phyloP scores from a whole-genome alignment of 2,888 invertebrate genomes.

The Seira musarum region DNA sequence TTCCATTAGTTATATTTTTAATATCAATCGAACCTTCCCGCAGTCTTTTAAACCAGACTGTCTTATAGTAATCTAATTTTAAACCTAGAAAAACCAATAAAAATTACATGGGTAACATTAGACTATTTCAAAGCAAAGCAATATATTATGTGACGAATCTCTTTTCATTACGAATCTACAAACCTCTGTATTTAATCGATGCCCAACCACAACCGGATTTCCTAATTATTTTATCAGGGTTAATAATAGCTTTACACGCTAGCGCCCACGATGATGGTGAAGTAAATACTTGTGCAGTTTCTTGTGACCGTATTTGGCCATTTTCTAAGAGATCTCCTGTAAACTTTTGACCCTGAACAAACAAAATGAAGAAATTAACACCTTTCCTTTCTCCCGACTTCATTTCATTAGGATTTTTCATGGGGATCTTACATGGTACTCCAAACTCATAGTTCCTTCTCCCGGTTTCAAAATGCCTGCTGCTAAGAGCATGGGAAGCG shows the following conservation, averaged over 20 bases:
- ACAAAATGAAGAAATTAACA: constrained; percentile 61
- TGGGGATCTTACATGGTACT: constrained; percentile 88
- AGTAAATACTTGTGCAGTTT: constrained; percentile 88
- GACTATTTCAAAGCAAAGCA: too few species aligned
- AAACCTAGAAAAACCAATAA: constrained; percentile 71
- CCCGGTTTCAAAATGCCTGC: constrained; percentile 81
- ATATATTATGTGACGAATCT: too few species aligned
- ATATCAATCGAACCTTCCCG: constrained; percentile 70
- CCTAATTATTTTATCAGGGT: constrained; percentile 81
- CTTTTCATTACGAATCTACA: background rate
- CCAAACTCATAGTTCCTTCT: constrained; percentile 88
- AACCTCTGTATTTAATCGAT: constrained; percentile 79
- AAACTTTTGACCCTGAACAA: constrained; percentile 86
- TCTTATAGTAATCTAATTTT: constrained; percentile 91
- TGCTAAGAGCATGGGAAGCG: constrained; percentile 87
- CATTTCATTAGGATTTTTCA: too few species aligned
- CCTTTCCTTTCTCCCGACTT: too few species aligned
- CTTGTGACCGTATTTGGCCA: constrained; percentile 91
- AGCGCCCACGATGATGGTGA: constrained; percentile 96
- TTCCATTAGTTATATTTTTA: constrained; percentile 69
- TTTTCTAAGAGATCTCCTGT: constrained; percentile 87
- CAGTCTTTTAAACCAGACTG: constrained; percentile 82
- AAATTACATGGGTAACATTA: too few species aligned
- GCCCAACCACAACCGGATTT: constrained; percentile 96
- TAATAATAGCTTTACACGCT: constrained; percentile 91